Evolutionary conservation across 2,113 vertebrate genomes (phyloP).

Genomic region (Sphaerodactylus townsendi): DNA sequence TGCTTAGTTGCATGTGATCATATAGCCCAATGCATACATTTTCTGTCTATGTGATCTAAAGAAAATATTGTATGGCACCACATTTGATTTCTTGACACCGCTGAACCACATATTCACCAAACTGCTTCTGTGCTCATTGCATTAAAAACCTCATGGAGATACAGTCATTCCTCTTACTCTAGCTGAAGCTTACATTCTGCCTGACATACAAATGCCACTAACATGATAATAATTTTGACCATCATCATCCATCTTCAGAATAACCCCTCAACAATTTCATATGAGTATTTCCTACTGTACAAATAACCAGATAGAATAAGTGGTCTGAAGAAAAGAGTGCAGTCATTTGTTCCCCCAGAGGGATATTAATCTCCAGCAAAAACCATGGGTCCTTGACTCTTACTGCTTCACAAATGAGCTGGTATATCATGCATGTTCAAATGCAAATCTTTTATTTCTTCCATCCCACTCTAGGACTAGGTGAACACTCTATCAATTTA

Average conservation of each 20-base stretch:
- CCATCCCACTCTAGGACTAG: slow-evolving; percentile 33
- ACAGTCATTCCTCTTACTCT: background rate
- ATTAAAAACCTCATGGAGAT: background rate
- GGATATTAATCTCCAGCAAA: slow-evolving; percentile 42
- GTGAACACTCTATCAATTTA: slow-evolving; percentile 21
- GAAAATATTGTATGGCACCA: too few species aligned
- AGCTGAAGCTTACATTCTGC: background rate
- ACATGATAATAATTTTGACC: slow-evolving; percentile 1
- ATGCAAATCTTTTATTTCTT: background rate
- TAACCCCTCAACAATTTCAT: background rate
- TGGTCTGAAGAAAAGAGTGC: slow-evolving; percentile 33
- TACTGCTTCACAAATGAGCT: slow-evolving; percentile 42
- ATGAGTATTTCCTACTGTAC: slow-evolving; percentile 27
- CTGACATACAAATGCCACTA: background rate
- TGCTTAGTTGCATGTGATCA: too few species aligned
- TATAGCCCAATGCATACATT: background rate
- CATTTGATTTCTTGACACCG: background rate
- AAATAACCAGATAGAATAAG: slow-evolving; percentile 42
- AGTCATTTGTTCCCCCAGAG: slow-evolving; percentile 23
- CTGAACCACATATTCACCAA: too few species aligned
- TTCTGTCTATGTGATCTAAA: background rate
- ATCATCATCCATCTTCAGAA: background rate
- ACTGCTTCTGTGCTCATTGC: background rate
- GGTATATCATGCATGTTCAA: background rate
- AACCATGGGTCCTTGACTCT: slow-evolving; percentile 1